Percentiles rank a stretch among this genome's conserved stretches.
phyloP scores from a whole-genome alignment of 2,797 vertebrate species.

The Amblyraja radiata region DNA sequence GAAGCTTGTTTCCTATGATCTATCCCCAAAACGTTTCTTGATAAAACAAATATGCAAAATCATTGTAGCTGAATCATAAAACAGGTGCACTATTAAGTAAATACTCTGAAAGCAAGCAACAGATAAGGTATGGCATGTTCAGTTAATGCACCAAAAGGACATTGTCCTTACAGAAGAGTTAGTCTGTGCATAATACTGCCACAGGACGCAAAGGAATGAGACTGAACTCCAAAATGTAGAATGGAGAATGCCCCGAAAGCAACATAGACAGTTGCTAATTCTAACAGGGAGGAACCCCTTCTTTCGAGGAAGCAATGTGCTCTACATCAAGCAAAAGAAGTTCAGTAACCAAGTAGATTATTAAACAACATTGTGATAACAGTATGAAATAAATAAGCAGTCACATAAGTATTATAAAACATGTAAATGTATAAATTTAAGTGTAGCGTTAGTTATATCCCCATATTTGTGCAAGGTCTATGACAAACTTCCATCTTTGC shows the following conservation, averaged over 20 bases:
- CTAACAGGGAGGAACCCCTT: no score
- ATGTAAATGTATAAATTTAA: neutral
- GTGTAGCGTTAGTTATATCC: neutral
- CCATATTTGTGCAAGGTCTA: neutral
- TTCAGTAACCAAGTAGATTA: neutral
- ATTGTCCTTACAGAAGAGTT: neutral
- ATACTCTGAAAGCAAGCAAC: neutral
- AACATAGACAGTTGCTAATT: neutral
- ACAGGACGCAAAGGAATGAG: neutral
- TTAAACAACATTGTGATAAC: neutral
- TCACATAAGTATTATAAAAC: neutral
- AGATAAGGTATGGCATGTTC: neutral
- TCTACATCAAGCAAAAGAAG: neutral
- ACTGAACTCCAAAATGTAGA: neutral
- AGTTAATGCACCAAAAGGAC: neutral
- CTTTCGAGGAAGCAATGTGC: neutral
- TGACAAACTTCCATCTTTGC: neutral
- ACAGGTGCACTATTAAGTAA: neutral
- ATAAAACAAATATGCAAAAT: constrained; percentile 28
- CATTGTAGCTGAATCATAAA: neutral
- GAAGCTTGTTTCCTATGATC: no score
- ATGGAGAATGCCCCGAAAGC: neutral
- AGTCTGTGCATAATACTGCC: neutral
- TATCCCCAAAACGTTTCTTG: neutral
- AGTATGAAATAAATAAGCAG: constrained; percentile 12